phyloP scores from a whole-genome alignment of 2,888 invertebrate species.

The Himalopsyche tibetana region DNA sequence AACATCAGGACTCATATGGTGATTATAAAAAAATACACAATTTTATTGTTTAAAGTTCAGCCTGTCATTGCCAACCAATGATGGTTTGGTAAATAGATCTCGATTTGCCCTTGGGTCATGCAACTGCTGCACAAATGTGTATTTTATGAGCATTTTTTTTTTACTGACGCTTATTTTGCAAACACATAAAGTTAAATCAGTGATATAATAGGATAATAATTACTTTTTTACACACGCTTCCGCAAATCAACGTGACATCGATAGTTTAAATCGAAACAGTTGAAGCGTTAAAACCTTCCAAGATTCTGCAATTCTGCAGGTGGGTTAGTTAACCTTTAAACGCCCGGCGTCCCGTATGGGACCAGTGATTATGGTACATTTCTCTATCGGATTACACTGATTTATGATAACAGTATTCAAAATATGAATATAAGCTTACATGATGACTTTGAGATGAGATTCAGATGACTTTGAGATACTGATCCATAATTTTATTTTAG shows the following conservation, averaged over 20 bases:
- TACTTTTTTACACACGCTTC: background rate
- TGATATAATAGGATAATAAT: background rate
- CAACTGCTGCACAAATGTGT: background rate
- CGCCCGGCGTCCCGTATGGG: too few species aligned
- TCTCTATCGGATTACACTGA: too few species aligned
- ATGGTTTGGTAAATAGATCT: background rate
- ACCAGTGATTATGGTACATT: too few species aligned
- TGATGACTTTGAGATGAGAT: too few species aligned
- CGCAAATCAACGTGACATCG: background rate
- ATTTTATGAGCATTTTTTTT: background rate
- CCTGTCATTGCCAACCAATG: background rate
- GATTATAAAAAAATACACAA: background rate
- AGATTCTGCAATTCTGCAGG: too few species aligned
- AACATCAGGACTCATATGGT: background rate
- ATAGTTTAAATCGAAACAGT: too few species aligned
- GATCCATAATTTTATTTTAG: too few species aligned
- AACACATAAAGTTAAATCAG: background rate
- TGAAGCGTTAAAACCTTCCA: too few species aligned
- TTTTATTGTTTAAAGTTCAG: background rate
- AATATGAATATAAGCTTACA: too few species aligned
- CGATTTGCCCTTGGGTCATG: constrained; percentile 21
- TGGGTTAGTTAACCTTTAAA: too few species aligned
- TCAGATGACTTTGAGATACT: too few species aligned
- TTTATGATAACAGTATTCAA: too few species aligned
- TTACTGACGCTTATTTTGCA: background rate